These are phyloP conservation scores for Caenorhabditis sp. DNA, from an alignment of 2,888 invertebrate species.

Conservation along the genomic window DNA sequence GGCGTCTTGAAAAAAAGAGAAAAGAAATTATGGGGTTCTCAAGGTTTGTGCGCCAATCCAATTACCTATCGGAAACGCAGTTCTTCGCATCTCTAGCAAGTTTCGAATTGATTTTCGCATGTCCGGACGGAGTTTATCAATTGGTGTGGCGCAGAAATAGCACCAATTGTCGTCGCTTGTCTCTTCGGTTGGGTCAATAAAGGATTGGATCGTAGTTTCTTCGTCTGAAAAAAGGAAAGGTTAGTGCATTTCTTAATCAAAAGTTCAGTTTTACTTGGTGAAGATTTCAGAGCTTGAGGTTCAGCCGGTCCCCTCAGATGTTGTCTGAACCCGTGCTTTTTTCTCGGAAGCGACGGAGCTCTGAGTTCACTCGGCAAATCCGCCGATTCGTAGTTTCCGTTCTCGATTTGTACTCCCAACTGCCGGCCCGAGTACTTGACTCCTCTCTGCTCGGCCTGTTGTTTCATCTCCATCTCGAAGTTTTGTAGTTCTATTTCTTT, in stretches of 20 bases:
- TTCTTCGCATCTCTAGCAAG: constrained; percentile 72
- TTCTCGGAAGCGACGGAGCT: constrained; percentile 1
- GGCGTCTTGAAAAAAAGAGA: constrained; percentile 53
- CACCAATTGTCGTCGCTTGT: constrained; percentile 71
- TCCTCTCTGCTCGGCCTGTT: constrained; percentile 2
- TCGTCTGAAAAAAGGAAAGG: background rate
- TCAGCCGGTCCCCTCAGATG: background rate
- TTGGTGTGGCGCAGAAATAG: constrained; percentile 69
- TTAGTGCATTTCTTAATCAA: background rate
- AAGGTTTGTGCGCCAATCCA: background rate
- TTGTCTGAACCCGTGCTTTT: constrained; percentile 6
- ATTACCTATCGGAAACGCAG: constrained; percentile 65
- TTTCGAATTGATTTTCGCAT: constrained; percentile 68
- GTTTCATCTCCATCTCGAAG: constrained; percentile 46
- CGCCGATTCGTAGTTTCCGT: constrained; percentile 3
- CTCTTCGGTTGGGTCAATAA: background rate
- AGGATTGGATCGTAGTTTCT: background rate
- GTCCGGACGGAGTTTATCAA: constrained; percentile 61
- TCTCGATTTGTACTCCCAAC: constrained; percentile 34
- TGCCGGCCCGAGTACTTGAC: constrained; percentile 18
- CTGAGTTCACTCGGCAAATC: constrained; percentile 42
- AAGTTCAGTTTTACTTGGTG: constrained; percentile 1
- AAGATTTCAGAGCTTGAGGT: constrained; percentile 20
- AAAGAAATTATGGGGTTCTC: background rate
- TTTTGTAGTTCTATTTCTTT: constrained; percentile 46